Conservation (phyloP, 2,888 invertebrate species). For the Drosophila acutilabella region DNA sequence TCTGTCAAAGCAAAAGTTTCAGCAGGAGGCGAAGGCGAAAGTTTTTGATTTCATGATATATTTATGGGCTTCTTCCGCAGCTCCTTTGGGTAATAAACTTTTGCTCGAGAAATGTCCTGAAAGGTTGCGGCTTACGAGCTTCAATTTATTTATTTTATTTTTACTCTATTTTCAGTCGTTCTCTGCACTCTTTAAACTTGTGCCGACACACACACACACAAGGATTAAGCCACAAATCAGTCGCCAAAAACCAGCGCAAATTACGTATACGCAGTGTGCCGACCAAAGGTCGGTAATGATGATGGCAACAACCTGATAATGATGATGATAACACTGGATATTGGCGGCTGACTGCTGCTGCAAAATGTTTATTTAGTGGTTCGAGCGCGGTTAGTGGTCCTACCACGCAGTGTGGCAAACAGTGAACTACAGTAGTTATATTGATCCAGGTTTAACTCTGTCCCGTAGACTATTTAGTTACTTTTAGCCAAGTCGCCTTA, state of each 20-base stretch:
- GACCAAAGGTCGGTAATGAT: constrained; percentile 18
- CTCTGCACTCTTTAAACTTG: constrained; percentile 49
- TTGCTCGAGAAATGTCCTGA: constrained; percentile 42
- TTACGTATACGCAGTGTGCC: constrained; percentile 43
- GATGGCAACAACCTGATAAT: constrained; percentile 4
- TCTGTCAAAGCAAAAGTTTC: constrained; percentile 63
- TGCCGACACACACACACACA: constrained; percentile 1
- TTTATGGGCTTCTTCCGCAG: constrained; percentile 74
- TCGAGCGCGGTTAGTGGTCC: constrained; percentile 33
- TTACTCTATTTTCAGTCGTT: neutral
- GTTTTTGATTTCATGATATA: constrained; percentile 82
- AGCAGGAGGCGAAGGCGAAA: constrained; percentile 54
- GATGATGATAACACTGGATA: neutral
- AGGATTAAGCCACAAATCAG: constrained; percentile 21
- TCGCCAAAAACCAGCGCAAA: constrained; percentile 15
- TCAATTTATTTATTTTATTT: constrained; percentile 34
- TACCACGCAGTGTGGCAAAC: constrained; percentile 21
- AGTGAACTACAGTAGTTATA: neutral
- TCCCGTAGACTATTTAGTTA: neutral
- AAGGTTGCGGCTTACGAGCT: constrained; percentile 35
- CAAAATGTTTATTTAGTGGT: constrained; percentile 37
- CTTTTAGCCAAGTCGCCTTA: neutral
- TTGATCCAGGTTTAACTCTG: neutral
- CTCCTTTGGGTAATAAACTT: constrained; percentile 76
- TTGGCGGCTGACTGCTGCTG: neutral